A percentile compares a stretch with the other conserved stretches of the same genome.
phyloP scores from a whole-genome alignment of 2,797 vertebrate species.

The Podarcis siculus region DNA sequence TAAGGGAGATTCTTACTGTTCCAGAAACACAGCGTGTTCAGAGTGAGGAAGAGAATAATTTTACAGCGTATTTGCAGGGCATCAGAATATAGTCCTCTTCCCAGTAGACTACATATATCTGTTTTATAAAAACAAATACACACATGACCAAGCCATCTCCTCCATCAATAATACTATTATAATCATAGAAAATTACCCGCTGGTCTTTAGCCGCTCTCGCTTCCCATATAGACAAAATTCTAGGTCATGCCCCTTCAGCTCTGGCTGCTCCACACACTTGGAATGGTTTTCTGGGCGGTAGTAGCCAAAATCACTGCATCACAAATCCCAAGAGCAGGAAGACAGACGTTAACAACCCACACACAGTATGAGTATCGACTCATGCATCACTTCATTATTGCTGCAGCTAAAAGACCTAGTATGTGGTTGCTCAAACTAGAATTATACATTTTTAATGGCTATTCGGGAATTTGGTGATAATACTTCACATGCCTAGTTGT shows the following conservation, averaged over 20 bases:
- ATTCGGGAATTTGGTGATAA: not conserved
- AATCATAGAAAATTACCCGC: constrained; percentile 77
- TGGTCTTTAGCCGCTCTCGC: constrained; percentile 88
- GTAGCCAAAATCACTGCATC: constrained; percentile 92
- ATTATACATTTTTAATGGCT: not conserved
- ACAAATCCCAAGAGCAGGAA: not conserved
- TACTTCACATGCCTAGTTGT: not conserved
- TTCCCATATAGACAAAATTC: constrained; percentile 91
- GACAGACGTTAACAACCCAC: not conserved
- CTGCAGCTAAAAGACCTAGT: not conserved
- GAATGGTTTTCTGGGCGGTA: constrained; percentile 91
- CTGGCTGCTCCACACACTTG: constrained; percentile 87
- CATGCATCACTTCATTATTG: not conserved
- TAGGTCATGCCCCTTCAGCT: constrained; percentile 88
- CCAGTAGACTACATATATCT: not conserved
- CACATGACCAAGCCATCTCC: not conserved
- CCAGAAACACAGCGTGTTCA: not conserved
- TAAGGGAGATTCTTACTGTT: not conserved
- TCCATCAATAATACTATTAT: not conserved
- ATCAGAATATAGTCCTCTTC: not conserved
- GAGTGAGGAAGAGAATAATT: not conserved
- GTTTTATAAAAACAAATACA: not conserved
- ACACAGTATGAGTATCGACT: not conserved
- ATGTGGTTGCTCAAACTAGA: no score
- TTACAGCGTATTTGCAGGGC: not conserved